Evolutionary conservation across 2,113 vertebrate species (phyloP).

Genomic region (Cettia cetti): DNA sequence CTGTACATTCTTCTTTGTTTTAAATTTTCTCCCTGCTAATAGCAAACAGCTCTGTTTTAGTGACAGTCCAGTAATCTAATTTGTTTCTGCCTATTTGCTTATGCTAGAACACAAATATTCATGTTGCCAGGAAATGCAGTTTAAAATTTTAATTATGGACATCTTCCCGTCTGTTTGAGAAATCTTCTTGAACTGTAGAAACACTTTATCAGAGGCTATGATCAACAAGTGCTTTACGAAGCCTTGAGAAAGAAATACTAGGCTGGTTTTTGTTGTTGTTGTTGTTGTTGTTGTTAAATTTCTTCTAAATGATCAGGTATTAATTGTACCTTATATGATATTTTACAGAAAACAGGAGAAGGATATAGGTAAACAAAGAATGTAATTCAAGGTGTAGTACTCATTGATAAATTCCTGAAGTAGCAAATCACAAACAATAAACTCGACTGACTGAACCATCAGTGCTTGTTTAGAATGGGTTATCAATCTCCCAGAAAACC

Average conservation of each 20-base stretch:
- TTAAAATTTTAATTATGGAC: neutral
- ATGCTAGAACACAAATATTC: conserved; percentile 20
- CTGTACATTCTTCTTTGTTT: neutral
- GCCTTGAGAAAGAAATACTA: neutral
- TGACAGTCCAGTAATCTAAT: conserved; percentile 43
- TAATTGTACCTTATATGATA: neutral
- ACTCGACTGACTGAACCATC: neutral
- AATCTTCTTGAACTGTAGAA: neutral
- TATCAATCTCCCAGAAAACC: neutral
- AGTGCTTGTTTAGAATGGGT: neutral
- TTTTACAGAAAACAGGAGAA: neutral
- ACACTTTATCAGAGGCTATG: neutral
- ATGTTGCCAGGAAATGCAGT: neutral
- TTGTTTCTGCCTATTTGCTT: neutral
- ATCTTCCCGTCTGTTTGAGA: neutral
- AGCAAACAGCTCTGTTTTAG: conserved; percentile 1
- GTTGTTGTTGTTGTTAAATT: neutral
- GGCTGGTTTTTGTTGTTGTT: neutral
- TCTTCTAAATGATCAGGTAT: neutral
- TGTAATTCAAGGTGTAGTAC: neutral
- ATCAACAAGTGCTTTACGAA: neutral
- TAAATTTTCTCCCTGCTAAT: conserved; percentile 25
- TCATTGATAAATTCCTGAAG: neutral
- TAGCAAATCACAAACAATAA: neutral
- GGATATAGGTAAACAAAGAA: neutral